These are phyloP conservation scores for Equus przewalskii DNA, from an alignment of 2,113 vertebrate genomes.

Conservation along the genomic window DNA sequence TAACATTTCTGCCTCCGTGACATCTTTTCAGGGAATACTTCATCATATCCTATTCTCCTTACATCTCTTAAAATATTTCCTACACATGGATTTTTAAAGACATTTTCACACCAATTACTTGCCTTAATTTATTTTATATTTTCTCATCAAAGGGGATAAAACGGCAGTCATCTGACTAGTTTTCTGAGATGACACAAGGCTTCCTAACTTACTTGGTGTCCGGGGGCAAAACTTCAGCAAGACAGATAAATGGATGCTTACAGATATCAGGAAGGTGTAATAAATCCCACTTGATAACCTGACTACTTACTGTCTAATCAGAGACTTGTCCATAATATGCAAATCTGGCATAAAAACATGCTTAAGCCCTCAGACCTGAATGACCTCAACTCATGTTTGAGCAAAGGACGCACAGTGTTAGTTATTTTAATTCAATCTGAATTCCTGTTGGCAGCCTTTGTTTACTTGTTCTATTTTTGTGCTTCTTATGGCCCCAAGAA, in stretches of 20 bases:
- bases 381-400: background rate
- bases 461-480: background rate
- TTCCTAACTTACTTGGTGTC: background rate
- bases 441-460: background rate
- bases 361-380: background rate
- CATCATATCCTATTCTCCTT: background rate
- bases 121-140: background rate
- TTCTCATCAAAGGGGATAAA: background rate
- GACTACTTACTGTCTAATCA: background rate
- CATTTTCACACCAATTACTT: background rate
- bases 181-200: background rate
- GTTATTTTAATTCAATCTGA: background rate
- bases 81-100: background rate
- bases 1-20: rapidly evolving
- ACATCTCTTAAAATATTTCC: background rate
- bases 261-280: background rate
- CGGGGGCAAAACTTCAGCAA: background rate
- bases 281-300: background rate
- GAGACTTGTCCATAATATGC: background rate
- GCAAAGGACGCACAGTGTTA: background rate
- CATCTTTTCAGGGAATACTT: background rate
- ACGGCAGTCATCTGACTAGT: background rate
- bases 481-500: background rate
- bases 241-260: background rate
- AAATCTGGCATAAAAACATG: background rate